Conservation (phyloP, 2,797 vertebrate species). For the Novumbra hubbsi region DNA sequence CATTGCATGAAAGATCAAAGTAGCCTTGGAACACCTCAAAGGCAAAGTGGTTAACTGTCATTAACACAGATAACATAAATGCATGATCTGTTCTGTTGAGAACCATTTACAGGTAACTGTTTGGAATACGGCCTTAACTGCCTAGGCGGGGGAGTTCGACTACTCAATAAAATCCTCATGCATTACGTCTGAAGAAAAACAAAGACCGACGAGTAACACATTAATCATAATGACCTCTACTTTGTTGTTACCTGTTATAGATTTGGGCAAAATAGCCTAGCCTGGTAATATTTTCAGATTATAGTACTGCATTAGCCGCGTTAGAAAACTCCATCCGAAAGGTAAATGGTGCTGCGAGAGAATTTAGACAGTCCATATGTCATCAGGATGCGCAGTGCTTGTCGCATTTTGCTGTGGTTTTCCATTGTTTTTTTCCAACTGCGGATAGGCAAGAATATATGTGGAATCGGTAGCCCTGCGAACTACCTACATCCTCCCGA, state of each 20-base stretch:
- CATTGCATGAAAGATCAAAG: not conserved
- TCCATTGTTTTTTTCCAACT: not conserved
- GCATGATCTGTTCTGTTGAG: not conserved
- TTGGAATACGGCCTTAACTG: not conserved
- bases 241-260: not conserved
- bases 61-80: not conserved
- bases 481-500: not conserved
- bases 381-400: constrained; percentile 33
- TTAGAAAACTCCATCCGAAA: constrained; percentile 36
- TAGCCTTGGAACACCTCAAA: not conserved
- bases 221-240: not conserved
- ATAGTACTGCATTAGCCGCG: constrained; percentile 23
- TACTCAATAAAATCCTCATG: not conserved
- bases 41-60: not conserved
- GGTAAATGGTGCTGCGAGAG: constrained; percentile 51
- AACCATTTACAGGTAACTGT: not conserved
- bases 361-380: constrained; percentile 64
- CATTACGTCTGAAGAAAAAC: not conserved
- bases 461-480: constrained; percentile 21
- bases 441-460: not conserved
- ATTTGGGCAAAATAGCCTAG: not conserved
- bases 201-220: not conserved
- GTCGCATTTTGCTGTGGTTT: constrained; percentile 11
- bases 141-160: not conserved
- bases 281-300: constrained; percentile 43